phyloP scores from a whole-genome alignment of 1,140 invertebrate species.

The Capitella teleta region DNA sequence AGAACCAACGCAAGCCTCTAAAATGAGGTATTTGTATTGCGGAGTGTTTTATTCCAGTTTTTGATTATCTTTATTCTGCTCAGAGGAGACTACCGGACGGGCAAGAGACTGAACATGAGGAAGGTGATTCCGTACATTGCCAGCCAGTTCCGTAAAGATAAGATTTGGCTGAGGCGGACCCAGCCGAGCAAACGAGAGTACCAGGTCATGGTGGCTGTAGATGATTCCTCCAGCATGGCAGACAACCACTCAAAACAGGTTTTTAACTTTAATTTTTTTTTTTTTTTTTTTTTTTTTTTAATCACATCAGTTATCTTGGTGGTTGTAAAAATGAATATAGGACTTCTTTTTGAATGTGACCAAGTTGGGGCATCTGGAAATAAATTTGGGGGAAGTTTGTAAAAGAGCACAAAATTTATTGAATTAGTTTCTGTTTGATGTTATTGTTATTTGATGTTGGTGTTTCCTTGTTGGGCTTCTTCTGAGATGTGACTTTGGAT shows the following conservation, averaged over 20 bases:
- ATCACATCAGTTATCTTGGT: too few relatives aligned
- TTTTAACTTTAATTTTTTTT: neutral
- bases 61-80: neutral
- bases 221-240: constrained; percentile 75
- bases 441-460: too few relatives aligned
- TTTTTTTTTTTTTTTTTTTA: too few relatives aligned
- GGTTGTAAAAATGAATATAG: too few relatives aligned
- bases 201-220: constrained; percentile 86
- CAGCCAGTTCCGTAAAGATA: constrained; percentile 96
- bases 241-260: constrained; percentile 46
- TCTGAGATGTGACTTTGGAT: too few relatives aligned
- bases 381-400: too few relatives aligned
- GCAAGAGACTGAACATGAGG: constrained; percentile 94
- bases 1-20: constrained; percentile 85
- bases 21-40: constrained; percentile 50
- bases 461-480: too few relatives aligned
- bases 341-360: too few relatives aligned
- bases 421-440: too few relatives aligned
- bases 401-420: too few relatives aligned
- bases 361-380: too few relatives aligned
- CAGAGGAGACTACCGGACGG: constrained; percentile 88
- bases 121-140: constrained; percentile 96
- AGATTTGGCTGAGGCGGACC: constrained; percentile 93
- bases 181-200: constrained; percentile 93
- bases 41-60: neutral